Evolutionary conservation across 2,797 vertebrate species (phyloP).

Genomic region (Mus minutoides): DNA sequence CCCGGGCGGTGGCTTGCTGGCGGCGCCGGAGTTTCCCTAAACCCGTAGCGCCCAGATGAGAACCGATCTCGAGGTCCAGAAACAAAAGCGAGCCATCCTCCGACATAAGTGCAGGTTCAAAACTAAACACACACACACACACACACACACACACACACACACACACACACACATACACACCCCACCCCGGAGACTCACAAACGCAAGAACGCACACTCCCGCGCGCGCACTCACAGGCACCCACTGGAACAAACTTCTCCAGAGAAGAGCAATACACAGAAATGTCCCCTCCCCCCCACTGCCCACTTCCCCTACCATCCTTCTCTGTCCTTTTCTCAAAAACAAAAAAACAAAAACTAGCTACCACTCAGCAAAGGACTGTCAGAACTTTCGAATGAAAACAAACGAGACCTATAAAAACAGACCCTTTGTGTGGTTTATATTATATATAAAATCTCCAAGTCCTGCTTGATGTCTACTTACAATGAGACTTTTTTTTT

Average conservation of each 20-base stretch:
- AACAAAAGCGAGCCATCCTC: conserved; percentile 73
- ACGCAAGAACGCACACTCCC: conserved; percentile 33
- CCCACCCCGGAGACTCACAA: conserved; percentile 51
- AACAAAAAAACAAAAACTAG: conserved; percentile 54
- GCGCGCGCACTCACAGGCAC: neutral
- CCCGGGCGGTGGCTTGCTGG: neutral
- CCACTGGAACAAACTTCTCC: conserved; percentile 73
- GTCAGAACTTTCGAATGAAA: conserved; percentile 77
- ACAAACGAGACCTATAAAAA: conserved; percentile 76
- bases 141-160: conserved; percentile 48
- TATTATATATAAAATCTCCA: conserved; percentile 82
- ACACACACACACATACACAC: conserved; percentile 47
- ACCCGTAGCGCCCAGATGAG: conserved; percentile 49
- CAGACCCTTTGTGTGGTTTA: conserved; percentile 83
- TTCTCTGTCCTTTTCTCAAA: conserved; percentile 62
- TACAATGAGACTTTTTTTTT: conserved; percentile 85
- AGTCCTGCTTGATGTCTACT: conserved; percentile 80
- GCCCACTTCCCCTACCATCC: neutral
- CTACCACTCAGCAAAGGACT: conserved; percentile 74
- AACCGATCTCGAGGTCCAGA: conserved; percentile 56
- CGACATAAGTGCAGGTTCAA: conserved; percentile 39
- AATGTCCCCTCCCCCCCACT: conserved; percentile 21
- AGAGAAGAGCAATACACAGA: conserved; percentile 80
- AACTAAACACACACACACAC: conserved; percentile 14
- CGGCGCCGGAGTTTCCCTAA: neutral